Evolutionary conservation across 2,113 vertebrate species (phyloP).

Genomic region (Vireo altiloquus): DNA sequence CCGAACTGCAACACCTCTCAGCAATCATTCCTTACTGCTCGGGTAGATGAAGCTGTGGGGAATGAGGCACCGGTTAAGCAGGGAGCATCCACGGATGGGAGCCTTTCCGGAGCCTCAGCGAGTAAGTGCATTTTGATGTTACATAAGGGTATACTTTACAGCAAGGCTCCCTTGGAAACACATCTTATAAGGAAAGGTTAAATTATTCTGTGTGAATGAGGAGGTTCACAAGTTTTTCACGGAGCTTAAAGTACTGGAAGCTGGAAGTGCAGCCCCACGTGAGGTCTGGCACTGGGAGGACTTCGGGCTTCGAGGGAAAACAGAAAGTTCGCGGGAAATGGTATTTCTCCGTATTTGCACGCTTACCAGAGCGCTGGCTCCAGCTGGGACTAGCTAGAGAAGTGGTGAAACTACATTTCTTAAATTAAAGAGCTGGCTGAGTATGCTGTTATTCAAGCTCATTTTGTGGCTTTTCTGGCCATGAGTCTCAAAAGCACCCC

Average conservation of each 20-base stretch:
- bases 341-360: background rate
- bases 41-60: rapidly evolving
- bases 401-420: background rate
- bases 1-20: too few relatives aligned
- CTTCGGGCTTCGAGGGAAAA: background rate
- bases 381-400: background rate
- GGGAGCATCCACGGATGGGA: background rate
- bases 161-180: background rate
- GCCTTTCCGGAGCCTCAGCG: rapidly evolving
- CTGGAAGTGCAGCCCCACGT: rapidly evolving
- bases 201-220: background rate
- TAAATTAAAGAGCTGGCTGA: background rate
- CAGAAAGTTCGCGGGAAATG: background rate
- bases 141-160: background rate
- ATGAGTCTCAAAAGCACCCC: background rate
- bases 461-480: background rate
- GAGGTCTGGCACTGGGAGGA: background rate
- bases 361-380: background rate
- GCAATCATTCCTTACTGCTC: background rate
- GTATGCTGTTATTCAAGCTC: background rate
- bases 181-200: background rate
- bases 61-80: rapidly evolving
- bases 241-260: background rate
- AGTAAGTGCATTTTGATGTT: background rate
- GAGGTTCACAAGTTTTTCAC: background rate